These are phyloP conservation scores for Drosophila obscura DNA, from an alignment of 1,140 invertebrate genomes.

Conservation along the genomic window DNA sequence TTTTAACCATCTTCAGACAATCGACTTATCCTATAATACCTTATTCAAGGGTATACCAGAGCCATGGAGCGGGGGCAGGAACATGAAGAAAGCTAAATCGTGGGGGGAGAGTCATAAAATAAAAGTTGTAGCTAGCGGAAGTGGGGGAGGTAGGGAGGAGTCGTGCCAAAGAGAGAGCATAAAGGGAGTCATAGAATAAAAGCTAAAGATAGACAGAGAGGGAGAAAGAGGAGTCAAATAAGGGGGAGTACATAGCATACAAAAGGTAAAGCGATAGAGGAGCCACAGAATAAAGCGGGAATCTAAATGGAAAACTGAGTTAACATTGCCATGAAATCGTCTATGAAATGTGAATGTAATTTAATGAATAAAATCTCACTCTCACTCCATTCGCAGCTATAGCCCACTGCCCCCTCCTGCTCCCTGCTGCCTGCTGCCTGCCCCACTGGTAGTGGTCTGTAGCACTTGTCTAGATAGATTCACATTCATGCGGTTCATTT, in stretches of 20 bases:
- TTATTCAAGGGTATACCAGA: too few species aligned
- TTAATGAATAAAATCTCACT: constrained; percentile 66
- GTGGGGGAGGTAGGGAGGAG: not conserved
- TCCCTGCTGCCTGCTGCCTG: not conserved
- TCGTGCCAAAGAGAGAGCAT: constrained; percentile 11
- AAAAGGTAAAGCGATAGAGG: not conserved
- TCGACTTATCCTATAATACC: too few species aligned
- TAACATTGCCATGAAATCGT: constrained; percentile 74
- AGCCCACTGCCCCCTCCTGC: not conserved
- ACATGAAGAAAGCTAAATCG: constrained; percentile 6
- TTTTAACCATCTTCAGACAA: too few species aligned
- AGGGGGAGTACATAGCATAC: not conserved
- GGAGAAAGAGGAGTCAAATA: not conserved
- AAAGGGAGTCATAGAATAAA: constrained; percentile 16
- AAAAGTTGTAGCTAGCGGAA: too few species aligned
- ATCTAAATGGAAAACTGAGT: constrained; percentile 30
- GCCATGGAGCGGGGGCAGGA: too few species aligned
- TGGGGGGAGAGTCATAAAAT: too few species aligned
- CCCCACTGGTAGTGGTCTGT: not conserved
- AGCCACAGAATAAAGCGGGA: not conserved
- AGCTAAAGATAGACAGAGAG: constrained; percentile 15
- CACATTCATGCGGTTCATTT: constrained; percentile 71
- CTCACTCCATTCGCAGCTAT: too few species aligned
- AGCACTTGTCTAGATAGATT: constrained; percentile 1
- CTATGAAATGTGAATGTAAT: constrained; percentile 82